These are phyloP conservation scores for Stegophylla sp. DNA, from an alignment of 2,888 invertebrate species.

Conservation along the genomic window DNA sequence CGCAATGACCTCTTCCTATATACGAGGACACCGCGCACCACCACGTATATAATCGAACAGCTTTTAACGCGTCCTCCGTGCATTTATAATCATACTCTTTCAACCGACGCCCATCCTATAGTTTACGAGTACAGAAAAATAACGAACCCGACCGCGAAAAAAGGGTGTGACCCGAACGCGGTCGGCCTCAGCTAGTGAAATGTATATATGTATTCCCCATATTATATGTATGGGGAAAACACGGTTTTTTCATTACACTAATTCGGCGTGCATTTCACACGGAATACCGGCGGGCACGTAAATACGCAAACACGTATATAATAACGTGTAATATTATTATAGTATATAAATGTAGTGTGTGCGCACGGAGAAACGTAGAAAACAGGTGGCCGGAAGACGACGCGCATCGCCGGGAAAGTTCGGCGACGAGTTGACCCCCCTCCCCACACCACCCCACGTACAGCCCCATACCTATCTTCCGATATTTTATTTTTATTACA, in stretches of 20 bases:
- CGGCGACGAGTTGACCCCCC: background rate
- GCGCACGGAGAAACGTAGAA: background rate
- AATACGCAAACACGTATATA: too few relatives aligned
- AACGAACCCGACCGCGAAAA: background rate
- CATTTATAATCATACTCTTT: background rate
- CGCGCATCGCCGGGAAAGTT: background rate
- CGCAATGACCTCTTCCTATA: constrained; percentile 13
- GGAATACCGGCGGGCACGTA: background rate
- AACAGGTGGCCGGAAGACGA: constrained; percentile 40
- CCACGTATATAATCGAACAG: background rate
- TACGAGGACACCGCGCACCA: background rate
- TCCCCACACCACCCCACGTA: background rate
- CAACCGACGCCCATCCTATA: constrained; percentile 41
- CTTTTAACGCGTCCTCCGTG: background rate
- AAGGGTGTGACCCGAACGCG: constrained; percentile 42
- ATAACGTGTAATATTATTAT: too few relatives aligned
- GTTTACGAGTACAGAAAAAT: constrained; percentile 20
- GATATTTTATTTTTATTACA: background rate
- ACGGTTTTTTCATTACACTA: constrained; percentile 36
- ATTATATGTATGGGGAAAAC: background rate
- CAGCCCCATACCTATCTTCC: background rate
- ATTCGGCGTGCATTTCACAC: constrained; percentile 6
- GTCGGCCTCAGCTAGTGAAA: background rate
- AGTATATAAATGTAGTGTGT: too few relatives aligned
- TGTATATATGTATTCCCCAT: too few relatives aligned